These are phyloP conservation scores for Megalonaias nervosa DNA, from an alignment of 1,140 invertebrate species.

Conservation along the genomic window DNA sequence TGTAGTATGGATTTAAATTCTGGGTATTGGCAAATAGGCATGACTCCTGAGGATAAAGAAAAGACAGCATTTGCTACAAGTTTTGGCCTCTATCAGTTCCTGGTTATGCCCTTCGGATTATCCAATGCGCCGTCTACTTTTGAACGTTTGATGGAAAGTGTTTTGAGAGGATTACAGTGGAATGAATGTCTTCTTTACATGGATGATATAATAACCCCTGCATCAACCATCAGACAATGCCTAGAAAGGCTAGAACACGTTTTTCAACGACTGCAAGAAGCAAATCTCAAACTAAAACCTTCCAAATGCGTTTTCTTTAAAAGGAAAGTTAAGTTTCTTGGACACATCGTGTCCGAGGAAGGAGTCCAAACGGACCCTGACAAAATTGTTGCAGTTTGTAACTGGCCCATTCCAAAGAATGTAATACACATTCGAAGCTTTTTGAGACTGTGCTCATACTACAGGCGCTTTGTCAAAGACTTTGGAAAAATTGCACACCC, in stretches of 20 bases:
- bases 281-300: slow-evolving; percentile 11
- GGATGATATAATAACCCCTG: slow-evolving; percentile 19
- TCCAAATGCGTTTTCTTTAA: slow-evolving; percentile 17
- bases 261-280: slow-evolving; percentile 1
- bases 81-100: slow-evolving; percentile 7
- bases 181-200: slow-evolving; percentile 13
- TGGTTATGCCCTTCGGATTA: slow-evolving; percentile 10
- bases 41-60: too few species aligned
- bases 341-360: slow-evolving; percentile 4
- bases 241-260: slow-evolving; percentile 3
- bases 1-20: too few species aligned
- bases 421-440: background rate
- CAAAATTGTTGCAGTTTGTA: background rate
- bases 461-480: background rate
- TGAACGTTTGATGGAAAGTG: slow-evolving; percentile 6
- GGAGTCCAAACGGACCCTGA: slow-evolving; percentile 5
- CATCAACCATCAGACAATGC: background rate
- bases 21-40: too few species aligned
- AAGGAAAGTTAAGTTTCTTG: background rate
- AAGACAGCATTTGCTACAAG: slow-evolving; percentile 25
- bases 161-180: slow-evolving; percentile 13
- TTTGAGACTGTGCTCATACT: background rate
- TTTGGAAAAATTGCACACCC: background rate
- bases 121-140: background rate
- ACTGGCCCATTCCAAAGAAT: background rate